Evolutionary conservation across 2,113 vertebrate genomes (phyloP), one percentile per base, ranked within the genome.

Genomic region (Neoarius graeffei): DNA sequence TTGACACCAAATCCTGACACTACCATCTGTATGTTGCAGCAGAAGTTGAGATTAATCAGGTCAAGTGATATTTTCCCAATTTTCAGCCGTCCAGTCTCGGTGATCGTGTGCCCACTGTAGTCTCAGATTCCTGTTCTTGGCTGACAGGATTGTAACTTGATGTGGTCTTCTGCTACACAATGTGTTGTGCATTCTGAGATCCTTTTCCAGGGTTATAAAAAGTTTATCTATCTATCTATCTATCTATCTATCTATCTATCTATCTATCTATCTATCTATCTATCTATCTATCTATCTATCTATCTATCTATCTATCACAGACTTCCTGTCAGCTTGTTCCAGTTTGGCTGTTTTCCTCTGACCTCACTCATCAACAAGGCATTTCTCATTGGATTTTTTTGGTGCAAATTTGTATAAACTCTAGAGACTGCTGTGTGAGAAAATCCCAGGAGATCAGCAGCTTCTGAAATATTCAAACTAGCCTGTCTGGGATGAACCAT

Each of bases 1-100:
- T 67, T 74, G 74, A 77, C 74, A 77, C 48, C 74, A 77, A 54
- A 77, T 27, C 27, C 52, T 79, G 10, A 71, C 67, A 71, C 30
- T 73, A 19, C 30, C 30, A 73, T 73, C 30, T 42, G 4, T 11
- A n/a, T 54, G 73, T 79, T 79, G 7, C 79, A 59, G 54, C 8
- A 27, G 54, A 81, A 20, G 27, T 59, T 5, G 4, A 60, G 27
- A 42, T 35, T 81, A 27, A 35, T 19, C 10, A 59, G n/a, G 5
- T n/a, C n/a, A 80, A 27, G 15, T 30, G 14, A 80, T 19, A n/a
- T 30, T 30, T 81, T 60, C 30, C n/a, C 27, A 0, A 19, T 59
- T 81, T 59, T 35, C 15, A 81, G 11, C 56, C 9, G 14, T 10
- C n/a, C 77, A 27, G 23, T 77, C 7, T 77, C 6, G 1, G 10